Conservation (phyloP, 1,140 invertebrate species). For the Orussus abietinus region DNA sequence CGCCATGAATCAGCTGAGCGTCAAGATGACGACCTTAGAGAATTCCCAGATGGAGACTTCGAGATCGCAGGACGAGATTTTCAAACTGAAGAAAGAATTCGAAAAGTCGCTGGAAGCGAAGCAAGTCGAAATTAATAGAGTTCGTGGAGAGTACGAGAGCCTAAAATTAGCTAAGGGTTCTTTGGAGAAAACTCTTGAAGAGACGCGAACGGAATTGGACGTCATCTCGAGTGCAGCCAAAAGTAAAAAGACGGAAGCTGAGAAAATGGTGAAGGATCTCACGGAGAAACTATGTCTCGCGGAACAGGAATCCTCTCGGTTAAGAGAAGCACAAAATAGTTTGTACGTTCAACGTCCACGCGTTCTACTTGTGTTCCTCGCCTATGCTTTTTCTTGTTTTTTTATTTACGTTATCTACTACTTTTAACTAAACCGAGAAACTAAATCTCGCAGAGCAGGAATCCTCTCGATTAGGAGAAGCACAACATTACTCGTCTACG, state of each 20-base stretch:
- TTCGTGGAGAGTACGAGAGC: constrained; percentile 24
- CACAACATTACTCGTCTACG: constrained; percentile 15
- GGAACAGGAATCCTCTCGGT: constrained; percentile 26
- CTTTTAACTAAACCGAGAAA: too few relatives aligned
- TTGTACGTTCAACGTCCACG: constrained; percentile 30
- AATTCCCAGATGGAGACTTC: too few relatives aligned
- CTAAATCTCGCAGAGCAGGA: constrained; percentile 32
- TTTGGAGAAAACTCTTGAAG: constrained; percentile 27
- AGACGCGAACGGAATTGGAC: constrained; percentile 30
- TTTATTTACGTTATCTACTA: too few relatives aligned
- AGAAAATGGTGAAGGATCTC: constrained; percentile 30
- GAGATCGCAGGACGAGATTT: too few relatives aligned
- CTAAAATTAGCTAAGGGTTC: constrained; percentile 22
- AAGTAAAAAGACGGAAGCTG: constrained; percentile 33
- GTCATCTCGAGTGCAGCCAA: constrained; percentile 22
- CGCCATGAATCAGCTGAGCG: constrained; percentile 11
- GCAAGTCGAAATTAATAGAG: constrained; percentile 21
- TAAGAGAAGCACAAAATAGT: constrained; percentile 31
- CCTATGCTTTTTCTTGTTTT: background rate
- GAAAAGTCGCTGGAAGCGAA: constrained; percentile 16
- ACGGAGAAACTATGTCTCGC: constrained; percentile 36
- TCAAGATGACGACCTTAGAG: too few relatives aligned
- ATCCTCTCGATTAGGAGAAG: constrained; percentile 29
- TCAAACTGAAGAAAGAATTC: constrained; percentile 18
- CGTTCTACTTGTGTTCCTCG: background rate